Percentiles rank a stretch among this genome's conserved stretches.
These are phyloP conservation scores for Fragum fragum DNA, from an alignment of 2,888 invertebrate species.

Conservation along the genomic window DNA sequence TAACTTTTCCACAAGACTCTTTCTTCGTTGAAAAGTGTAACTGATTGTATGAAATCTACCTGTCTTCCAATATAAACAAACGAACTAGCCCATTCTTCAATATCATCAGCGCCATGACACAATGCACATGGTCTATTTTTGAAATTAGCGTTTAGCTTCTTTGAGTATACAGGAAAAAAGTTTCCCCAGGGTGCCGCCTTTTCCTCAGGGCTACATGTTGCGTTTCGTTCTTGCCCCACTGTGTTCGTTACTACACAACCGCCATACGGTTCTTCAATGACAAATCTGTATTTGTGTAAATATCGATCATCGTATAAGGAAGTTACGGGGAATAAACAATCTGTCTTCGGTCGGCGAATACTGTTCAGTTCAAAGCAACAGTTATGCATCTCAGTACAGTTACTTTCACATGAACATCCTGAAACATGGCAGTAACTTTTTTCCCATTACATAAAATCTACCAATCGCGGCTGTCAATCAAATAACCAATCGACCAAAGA, in stretches of 20 bases:
- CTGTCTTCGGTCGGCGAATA: background rate
- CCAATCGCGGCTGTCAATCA: too few relatives aligned
- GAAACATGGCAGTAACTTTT: too few relatives aligned
- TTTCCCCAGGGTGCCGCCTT: conserved; percentile 6
- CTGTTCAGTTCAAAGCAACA: background rate
- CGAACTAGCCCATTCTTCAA: background rate
- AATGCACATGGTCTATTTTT: conserved; percentile 1
- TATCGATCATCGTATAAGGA: background rate
- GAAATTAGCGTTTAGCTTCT: background rate
- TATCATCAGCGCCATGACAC: conserved; percentile 5
- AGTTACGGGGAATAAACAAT: background rate
- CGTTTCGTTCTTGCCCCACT: too few relatives aligned
- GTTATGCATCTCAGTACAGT: background rate
- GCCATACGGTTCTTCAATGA: background rate
- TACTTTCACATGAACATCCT: conserved; percentile 2
- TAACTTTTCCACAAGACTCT: background rate
- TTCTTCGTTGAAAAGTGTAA: background rate
- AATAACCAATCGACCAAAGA: too few relatives aligned
- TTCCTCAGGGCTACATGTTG: background rate
- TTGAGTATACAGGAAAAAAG: conserved; percentile 13
- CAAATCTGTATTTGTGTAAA: background rate
- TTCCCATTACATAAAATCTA: too few relatives aligned
- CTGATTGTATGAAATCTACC: background rate
- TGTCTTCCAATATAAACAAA: background rate
- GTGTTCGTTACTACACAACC: background rate